phyloP scores from a whole-genome alignment of 2,888 invertebrate species.

The Papilio elwesi region DNA sequence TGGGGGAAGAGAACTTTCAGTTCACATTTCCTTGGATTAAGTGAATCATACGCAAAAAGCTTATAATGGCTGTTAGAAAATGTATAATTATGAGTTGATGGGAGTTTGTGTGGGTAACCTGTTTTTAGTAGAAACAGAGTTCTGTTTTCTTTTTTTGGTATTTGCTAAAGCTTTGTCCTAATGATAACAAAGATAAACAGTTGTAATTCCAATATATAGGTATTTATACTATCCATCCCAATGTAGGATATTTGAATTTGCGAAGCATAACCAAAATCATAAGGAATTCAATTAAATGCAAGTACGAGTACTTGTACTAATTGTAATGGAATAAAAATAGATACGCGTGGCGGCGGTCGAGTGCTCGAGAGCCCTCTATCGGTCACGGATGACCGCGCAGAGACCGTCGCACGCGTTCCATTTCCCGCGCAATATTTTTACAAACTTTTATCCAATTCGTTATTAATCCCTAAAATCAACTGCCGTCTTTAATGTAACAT shows the following conservation, averaged over 20 bases:
- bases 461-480: not conserved
- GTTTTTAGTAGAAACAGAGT: no score
- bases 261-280: constrained; percentile 28
- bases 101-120: no score
- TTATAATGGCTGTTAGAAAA: no score
- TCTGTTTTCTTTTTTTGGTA: no score
- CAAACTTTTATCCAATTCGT: constrained; percentile 37
- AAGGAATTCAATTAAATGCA: constrained; percentile 68
- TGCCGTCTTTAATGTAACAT: constrained; percentile 38
- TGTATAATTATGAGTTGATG: no score
- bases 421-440: constrained; percentile 62
- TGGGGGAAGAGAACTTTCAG: no score
- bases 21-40: no score
- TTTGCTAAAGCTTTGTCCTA: no score
- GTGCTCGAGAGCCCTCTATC: constrained; percentile 67
- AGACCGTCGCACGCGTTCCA: constrained; percentile 59
- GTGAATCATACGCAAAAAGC: no score
- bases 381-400: constrained; percentile 64
- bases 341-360: constrained; percentile 70
- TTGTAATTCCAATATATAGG: no score
- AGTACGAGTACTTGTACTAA: constrained; percentile 29
- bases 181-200: no score
- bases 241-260: not conserved
- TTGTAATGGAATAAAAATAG: constrained; percentile 67
- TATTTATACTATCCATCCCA: no score